phyloP scores from a whole-genome alignment of 1,140 invertebrate genomes.

The Lineus longissimus region DNA sequence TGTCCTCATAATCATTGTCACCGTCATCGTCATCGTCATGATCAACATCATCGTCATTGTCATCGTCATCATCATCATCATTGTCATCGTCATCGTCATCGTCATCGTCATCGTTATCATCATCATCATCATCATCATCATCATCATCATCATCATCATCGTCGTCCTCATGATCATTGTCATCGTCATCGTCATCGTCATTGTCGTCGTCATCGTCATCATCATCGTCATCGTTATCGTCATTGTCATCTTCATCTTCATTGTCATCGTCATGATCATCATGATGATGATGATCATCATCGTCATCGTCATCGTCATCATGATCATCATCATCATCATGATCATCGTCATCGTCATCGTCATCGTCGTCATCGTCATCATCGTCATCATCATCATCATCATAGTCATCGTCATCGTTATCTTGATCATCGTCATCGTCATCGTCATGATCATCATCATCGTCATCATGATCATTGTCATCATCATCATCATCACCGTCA shows the following conservation, averaged over 20 bases:
- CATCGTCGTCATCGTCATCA: slow-evolving; percentile 10
- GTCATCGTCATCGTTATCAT: slow-evolving; percentile 6
- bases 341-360: slow-evolving; percentile 14
- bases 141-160: neutral
- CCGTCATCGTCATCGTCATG: no score
- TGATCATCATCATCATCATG: no score
- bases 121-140: neutral
- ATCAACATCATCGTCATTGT: no score
- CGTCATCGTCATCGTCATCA: no score
- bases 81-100: neutral
- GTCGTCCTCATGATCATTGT: no score
- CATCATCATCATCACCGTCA: slow-evolving; percentile 10
- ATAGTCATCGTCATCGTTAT: no score
- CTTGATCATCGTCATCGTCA: no score
- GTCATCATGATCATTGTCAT: no score
- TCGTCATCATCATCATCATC: no score
- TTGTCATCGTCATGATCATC: no score
- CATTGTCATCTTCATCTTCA: neutral
- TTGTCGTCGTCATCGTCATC: slow-evolving; percentile 6
- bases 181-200: slow-evolving; percentile 14
- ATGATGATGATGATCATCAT: neutral
- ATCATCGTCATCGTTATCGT: slow-evolving; percentile 15
- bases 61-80: neutral
- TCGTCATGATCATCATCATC: no score
- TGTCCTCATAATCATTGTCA: neutral